Evolutionary conservation across 2,113 vertebrate genomes (phyloP).

Genomic region (Myiozetetes cayanensis): DNA sequence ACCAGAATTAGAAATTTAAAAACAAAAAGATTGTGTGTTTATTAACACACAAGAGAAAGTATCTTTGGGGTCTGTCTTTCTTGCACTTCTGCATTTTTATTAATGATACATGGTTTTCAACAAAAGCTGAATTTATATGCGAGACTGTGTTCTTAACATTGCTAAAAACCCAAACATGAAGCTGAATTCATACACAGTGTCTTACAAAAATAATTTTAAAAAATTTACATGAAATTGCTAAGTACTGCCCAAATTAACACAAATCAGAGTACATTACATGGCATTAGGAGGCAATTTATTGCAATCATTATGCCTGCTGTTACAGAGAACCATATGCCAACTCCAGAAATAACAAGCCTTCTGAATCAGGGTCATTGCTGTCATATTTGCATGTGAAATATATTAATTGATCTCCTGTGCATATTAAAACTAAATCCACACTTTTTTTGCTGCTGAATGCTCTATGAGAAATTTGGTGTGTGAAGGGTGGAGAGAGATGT

Average conservation of each 20-base stretch:
- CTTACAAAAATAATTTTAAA: conserved; percentile 49
- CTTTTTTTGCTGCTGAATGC: not conserved
- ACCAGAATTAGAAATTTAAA: not conserved
- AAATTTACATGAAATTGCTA: conserved; percentile 65
- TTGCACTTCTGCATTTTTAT: not conserved
- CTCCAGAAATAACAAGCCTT: conserved; percentile 69
- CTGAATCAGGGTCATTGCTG: conserved; percentile 60
- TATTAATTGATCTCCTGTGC: conserved; percentile 62
- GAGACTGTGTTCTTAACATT: not conserved
- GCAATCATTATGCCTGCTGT: conserved; percentile 66
- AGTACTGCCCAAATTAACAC: conserved; percentile 66
- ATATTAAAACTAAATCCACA: conserved; percentile 58
- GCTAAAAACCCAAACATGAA: conserved; percentile 13
- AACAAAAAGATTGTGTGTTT: not conserved
- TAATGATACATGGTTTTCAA: not conserved
- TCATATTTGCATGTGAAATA: conserved; percentile 63
- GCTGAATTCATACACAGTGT: not conserved
- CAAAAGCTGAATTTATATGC: not conserved
- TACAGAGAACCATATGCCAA: conserved; percentile 65
- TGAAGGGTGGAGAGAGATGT: not conserved
- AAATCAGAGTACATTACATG: conserved; percentile 69
- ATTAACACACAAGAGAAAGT: not conserved
- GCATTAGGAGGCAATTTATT: conserved; percentile 68
- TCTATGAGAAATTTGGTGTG: not conserved
- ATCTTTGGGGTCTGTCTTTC: not conserved